Base-by-base conservation (phyloP, 2,888 invertebrate species). In the Keiferia lycopersicella region DNA sequence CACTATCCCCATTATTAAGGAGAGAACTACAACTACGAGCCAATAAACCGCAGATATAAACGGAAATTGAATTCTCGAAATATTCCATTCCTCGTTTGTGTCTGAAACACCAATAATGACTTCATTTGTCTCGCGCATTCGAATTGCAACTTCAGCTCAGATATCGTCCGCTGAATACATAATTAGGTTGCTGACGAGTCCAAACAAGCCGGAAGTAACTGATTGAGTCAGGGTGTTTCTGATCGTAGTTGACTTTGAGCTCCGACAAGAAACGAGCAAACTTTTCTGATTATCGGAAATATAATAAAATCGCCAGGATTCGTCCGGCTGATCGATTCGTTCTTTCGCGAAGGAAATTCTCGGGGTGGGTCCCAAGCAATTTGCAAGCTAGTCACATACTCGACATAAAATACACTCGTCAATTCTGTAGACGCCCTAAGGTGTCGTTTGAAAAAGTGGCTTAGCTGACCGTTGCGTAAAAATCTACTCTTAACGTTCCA, bases 341-440 rank as follows among this genome's bases (percentile, higher is more conserved):
- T 65, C 50, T 16, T 62, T 65, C 48, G 65, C 53, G 58, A 56
- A 51, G 63, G 72, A 74, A 73, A 69, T 73, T 71, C 64, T 63
- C 63, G 66, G 72, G 66, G 66, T 71, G 67, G 62, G 67, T 67
- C 65, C 61, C 18, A 56, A 56, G 66, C 64, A 75, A 78, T 81
- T 72, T 71, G 71, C 70, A 78, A 66, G 71, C 75, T 69, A 71
- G 75, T 77, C 82, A 83, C 83, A 84, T 83, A 70, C 67, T 65
- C 63, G 69, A 70, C 76, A 74, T 81, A 79, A 82, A 80, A 77
- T 80, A 82, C 74, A 77, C 78, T 74, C 69, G 68, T 73, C 72
- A 74, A 72, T 77, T 70, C 56, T 34, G n/a, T 71, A 71, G 30
- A 26, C 30, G 56, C 16, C 34, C 60, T 45, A 30, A 60, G 60